Conservation (phyloP, 2,797 vertebrate genomes). For the Liparis tanakae region DNA sequence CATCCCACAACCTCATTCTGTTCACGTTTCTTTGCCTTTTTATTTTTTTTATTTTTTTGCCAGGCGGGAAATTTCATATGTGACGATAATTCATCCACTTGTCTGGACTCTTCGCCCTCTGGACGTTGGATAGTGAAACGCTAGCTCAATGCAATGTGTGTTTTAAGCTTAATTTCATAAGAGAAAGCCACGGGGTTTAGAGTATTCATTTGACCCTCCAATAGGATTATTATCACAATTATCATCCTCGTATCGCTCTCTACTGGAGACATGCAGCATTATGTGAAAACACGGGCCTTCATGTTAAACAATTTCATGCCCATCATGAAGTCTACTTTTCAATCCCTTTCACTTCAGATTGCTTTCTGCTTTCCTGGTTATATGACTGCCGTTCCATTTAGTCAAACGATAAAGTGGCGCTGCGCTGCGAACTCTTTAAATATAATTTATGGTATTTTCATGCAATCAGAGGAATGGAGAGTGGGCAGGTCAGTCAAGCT, state of each 20-base stretch:
- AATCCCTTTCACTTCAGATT: constrained; percentile 49
- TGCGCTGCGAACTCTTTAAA: constrained; percentile 40
- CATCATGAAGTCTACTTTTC: constrained; percentile 44
- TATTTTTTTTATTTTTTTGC: neutral
- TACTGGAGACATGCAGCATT: constrained; percentile 28
- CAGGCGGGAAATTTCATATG: constrained; percentile 31
- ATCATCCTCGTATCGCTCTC: constrained; percentile 42
- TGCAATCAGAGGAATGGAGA: constrained; percentile 29
- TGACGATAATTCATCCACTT: constrained; percentile 33
- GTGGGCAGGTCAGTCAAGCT: constrained; percentile 10
- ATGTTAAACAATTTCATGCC: constrained; percentile 40
- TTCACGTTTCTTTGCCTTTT: neutral
- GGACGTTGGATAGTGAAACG: constrained; percentile 35
- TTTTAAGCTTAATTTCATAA: constrained; percentile 45
- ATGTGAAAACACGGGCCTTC: constrained; percentile 18
- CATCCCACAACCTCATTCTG: constrained; percentile 24
- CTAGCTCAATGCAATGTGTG: constrained; percentile 30
- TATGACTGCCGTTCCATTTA: constrained; percentile 48
- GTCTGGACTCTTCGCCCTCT: constrained; percentile 33
- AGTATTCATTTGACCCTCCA: constrained; percentile 50
- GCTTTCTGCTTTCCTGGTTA: constrained; percentile 46
- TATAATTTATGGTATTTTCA: constrained; percentile 52
- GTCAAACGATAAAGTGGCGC: constrained; percentile 39
- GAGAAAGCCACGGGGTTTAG: constrained; percentile 20
- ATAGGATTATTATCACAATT: constrained; percentile 43